Evolutionary conservation across 2,797 vertebrate genomes (phyloP).

Genomic region (Acipenser oxyrinchus): DNA sequence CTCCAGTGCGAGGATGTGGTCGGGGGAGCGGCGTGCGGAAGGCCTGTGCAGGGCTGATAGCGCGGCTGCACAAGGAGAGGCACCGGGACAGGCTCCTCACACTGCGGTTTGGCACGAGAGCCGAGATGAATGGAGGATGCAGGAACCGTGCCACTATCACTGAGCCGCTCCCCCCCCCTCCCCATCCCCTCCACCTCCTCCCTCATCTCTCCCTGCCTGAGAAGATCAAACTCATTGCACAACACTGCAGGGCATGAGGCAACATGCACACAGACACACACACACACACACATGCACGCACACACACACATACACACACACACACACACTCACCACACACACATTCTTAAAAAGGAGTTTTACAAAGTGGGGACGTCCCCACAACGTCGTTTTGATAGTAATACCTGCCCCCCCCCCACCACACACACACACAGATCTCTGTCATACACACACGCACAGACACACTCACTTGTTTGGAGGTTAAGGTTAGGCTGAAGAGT

Average conservation of each 20-base stretch:
- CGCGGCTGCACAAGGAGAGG: background rate
- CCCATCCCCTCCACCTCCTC: constrained; percentile 8
- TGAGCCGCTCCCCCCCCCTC: constrained; percentile 14
- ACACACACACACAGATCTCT: background rate
- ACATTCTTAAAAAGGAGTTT: too few species aligned
- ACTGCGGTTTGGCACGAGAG: background rate
- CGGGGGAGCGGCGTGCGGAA: background rate
- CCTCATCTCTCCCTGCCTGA: background rate
- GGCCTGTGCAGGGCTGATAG: background rate
- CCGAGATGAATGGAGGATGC: constrained; percentile 4
- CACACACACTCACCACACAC: too few species aligned
- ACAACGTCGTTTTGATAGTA: too few species aligned
- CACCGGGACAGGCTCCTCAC: too few species aligned
- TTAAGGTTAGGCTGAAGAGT: background rate
- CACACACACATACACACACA: background rate
- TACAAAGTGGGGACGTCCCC: too few species aligned
- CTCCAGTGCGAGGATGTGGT: background rate
- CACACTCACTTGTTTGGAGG: background rate
- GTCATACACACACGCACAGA: background rate
- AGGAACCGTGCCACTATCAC: constrained; percentile 12
- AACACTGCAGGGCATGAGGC: constrained; percentile 12
- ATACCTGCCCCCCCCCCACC: background rate
- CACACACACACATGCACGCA: too few species aligned
- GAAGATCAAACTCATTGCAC: constrained; percentile 22
- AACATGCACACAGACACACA: too few species aligned